Conservation (phyloP, 37 sponge, comb jelly and placozoan genomes). For the Aplysina aerophoba region DNA sequence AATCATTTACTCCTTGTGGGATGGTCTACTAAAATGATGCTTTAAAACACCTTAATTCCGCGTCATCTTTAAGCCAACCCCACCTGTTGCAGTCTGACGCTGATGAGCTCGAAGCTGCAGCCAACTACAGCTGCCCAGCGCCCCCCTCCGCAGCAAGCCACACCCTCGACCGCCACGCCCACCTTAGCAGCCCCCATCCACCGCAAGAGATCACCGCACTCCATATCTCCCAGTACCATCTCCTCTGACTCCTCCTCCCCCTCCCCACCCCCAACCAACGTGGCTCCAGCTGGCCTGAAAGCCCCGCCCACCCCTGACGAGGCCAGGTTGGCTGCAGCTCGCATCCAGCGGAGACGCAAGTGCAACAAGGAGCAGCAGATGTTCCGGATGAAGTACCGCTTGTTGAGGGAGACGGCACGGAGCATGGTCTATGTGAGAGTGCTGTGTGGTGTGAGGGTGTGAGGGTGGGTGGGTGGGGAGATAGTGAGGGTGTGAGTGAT, state of each 20-base stretch:
- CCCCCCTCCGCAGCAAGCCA: too few relatives aligned
- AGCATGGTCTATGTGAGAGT: conserved; percentile 62
- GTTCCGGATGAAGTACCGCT: conserved; percentile 49
- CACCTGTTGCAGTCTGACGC: too few relatives aligned
- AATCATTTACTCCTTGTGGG: too few relatives aligned
- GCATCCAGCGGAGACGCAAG: conserved; percentile 1
- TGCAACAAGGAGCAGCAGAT: conserved; percentile 15
- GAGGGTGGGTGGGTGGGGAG: neutral
- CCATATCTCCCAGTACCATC: neutral
- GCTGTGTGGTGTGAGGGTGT: too few relatives aligned
- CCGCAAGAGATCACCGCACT: neutral
- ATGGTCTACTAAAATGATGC: too few relatives aligned
- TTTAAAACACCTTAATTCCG: too few relatives aligned
- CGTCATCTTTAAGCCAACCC: too few relatives aligned
- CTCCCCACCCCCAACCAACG: neutral
- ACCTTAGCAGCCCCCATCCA: neutral
- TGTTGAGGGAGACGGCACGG: conserved; percentile 55
- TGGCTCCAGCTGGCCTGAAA: too few relatives aligned
- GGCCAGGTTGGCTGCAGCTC: neutral
- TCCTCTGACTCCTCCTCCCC: neutral
- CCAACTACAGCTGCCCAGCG: too few relatives aligned
- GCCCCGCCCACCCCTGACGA: neutral
- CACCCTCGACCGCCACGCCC: neutral
- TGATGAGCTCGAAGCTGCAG: too few relatives aligned
- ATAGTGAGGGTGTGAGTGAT: neutral